phyloP scores from a whole-genome alignment of 2,888 invertebrate species.

The Tetanocera ferruginea region DNA sequence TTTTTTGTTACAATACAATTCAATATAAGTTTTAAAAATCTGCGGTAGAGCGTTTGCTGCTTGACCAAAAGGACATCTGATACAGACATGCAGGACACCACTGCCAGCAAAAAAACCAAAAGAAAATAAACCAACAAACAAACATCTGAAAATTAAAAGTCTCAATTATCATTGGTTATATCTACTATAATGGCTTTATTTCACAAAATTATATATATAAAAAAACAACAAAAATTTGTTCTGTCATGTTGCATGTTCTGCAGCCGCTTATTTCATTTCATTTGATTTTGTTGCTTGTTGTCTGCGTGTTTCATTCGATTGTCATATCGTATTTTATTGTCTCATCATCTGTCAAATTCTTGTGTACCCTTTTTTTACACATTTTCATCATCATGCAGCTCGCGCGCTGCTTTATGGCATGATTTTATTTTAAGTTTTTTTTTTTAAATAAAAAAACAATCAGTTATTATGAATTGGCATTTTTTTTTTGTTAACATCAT shows the following conservation, averaged over 20 bases:
- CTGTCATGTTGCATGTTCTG: conserved; percentile 14
- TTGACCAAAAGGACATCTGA: conserved; percentile 29
- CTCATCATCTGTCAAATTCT: conserved; percentile 52
- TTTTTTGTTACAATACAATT: too few relatives aligned
- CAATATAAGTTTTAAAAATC: too few relatives aligned
- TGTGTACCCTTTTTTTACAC: conserved; percentile 13
- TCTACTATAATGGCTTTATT: background rate
- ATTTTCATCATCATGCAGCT: background rate
- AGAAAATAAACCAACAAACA: background rate
- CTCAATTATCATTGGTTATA: conserved; percentile 21
- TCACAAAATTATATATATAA: background rate
- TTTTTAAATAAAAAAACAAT: background rate
- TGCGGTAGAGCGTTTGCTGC: background rate
- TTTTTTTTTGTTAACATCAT: conserved; percentile 7
- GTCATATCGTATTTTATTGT: conserved; percentile 51
- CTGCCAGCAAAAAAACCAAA: background rate
- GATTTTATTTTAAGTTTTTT: background rate
- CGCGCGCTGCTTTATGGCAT: background rate
- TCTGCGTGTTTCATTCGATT: conserved; percentile 37
- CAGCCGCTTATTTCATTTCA: background rate
- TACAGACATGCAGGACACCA: conserved; percentile 25
- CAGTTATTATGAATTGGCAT: conserved; percentile 35
- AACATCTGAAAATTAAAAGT: background rate
- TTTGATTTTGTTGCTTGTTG: background rate
- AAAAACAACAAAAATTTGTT: background rate